Percentiles rank a stretch among this genome's conserved stretches.
Conservation (phyloP, 2,113 vertebrate genomes). For the Saccopteryx bilineata region DNA sequence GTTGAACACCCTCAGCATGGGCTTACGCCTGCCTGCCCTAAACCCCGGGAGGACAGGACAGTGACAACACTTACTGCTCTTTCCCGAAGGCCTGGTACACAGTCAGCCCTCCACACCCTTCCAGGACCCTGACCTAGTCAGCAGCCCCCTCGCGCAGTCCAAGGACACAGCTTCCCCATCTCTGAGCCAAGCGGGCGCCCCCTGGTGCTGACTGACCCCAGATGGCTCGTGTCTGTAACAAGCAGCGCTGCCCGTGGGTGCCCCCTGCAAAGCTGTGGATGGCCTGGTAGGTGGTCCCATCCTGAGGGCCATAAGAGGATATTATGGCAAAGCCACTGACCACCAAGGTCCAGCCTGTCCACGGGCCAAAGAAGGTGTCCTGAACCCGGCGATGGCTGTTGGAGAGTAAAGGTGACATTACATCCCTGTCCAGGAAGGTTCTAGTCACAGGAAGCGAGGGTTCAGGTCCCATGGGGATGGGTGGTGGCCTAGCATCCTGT, state of each 20-base stretch:
- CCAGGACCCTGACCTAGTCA: not conserved
- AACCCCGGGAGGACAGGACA: not conserved
- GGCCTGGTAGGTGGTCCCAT: not conserved
- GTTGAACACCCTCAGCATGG: not conserved
- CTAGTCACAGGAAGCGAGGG: not conserved
- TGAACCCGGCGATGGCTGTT: not conserved
- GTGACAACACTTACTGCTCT: not conserved
- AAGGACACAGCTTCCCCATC: not conserved
- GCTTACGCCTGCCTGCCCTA: not conserved
- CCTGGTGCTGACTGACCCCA: not conserved
- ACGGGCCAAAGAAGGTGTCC: not conserved
- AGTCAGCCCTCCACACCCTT: not conserved
- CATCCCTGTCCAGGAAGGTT: not conserved
- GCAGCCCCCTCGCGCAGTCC: not conserved
- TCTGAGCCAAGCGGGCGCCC: not conserved
- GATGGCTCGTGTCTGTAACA: not conserved
- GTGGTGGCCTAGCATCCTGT: not conserved
- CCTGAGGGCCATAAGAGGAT: not conserved
- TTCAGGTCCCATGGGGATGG: not conserved
- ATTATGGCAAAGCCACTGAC: not conserved
- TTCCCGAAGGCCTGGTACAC: not conserved
- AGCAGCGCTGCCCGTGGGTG: fast-evolving
- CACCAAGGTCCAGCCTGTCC: not conserved
- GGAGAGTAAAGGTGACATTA: not conserved
- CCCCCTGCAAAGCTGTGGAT: not conserved